phyloP scores from a whole-genome alignment of 2,797 vertebrate genomes.

The Loriculus beryllinus region DNA sequence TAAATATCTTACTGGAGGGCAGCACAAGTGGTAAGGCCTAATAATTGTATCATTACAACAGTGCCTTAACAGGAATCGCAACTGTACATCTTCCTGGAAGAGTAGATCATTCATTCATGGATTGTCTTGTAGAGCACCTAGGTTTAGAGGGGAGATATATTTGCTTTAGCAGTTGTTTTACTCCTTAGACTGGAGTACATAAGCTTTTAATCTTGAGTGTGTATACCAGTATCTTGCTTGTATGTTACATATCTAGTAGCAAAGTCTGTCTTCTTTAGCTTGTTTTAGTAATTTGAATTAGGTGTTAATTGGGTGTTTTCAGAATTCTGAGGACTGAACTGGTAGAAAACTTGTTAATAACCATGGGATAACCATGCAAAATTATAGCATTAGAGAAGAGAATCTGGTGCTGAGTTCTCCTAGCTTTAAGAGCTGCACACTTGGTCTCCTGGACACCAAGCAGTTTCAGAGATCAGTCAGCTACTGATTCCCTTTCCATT shows the following conservation, averaged over 20 bases:
- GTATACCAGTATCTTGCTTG: background rate
- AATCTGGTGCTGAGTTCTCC: background rate
- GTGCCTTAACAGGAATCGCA: background rate
- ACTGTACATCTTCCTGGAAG: background rate
- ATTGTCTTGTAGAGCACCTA: background rate
- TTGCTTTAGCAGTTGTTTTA: background rate
- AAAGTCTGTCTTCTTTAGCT: background rate
- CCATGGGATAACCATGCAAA: background rate
- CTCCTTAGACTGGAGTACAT: background rate
- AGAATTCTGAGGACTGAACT: background rate
- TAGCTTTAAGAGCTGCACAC: background rate
- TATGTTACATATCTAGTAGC: background rate
- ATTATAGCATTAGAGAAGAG: background rate
- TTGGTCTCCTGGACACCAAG: background rate
- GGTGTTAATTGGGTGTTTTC: accelerated
- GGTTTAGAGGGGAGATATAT: background rate
- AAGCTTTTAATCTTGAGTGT: background rate
- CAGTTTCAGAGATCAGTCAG: background rate
- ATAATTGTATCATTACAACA: background rate
- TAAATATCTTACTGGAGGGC: background rate
- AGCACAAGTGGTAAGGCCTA: background rate
- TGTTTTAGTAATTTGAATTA: background rate
- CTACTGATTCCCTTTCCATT: background rate
- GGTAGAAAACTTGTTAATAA: background rate
- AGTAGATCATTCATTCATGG: background rate